A percentile compares a stretch with the other conserved stretches of the same genome.
phyloP scores from a whole-genome alignment of 2,888 invertebrate genomes.

The Ferrisia virgata region DNA sequence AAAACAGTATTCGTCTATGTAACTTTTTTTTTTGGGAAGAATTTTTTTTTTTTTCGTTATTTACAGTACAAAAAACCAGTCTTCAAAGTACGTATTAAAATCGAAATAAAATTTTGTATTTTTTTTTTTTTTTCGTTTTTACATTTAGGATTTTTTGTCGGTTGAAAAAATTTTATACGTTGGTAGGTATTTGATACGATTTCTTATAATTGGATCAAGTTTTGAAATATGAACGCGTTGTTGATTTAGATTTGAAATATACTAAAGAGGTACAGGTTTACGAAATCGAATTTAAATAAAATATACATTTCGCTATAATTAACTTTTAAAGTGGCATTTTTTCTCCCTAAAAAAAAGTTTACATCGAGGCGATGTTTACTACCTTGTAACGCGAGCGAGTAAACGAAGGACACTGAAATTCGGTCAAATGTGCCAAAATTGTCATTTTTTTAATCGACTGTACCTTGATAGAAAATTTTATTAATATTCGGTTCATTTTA shows the following conservation, averaged over 20 bases:
- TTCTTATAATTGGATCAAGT: neutral
- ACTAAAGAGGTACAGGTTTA: neutral
- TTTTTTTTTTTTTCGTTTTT: neutral
- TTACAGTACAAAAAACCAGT: neutral
- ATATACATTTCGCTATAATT: neutral
- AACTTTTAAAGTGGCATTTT: neutral
- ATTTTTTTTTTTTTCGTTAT: neutral
- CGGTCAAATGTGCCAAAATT: conserved; percentile 7
- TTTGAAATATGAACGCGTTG: neutral
- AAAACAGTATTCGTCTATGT: neutral
- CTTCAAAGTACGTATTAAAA: neutral
- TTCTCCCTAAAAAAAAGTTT: neutral
- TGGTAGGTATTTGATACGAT: neutral
- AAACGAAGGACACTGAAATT: neutral
- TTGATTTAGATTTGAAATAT: neutral
- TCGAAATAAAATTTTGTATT: neutral
- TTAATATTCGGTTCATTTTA: neutral
- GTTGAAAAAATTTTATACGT: too few species aligned
- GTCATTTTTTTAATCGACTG: neutral
- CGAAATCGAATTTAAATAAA: neutral
- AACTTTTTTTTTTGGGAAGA: too few species aligned
- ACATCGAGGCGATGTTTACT: too few species aligned
- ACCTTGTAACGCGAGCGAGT: neutral
- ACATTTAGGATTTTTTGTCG: neutral
- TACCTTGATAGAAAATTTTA: neutral